phyloP scores from a whole-genome alignment of 2,113 vertebrate species.

The Morone saxatilis region DNA sequence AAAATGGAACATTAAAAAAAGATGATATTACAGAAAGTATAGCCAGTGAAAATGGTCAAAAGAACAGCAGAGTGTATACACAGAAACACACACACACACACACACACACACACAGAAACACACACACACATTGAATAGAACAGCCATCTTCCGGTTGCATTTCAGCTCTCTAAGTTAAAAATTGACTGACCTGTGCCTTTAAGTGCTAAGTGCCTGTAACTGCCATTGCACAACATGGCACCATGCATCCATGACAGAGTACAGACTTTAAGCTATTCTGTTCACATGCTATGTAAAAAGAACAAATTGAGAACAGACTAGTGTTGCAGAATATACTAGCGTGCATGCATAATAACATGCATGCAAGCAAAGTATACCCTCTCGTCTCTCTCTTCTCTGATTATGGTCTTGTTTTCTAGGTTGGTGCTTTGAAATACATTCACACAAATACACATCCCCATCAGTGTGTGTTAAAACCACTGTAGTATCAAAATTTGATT shows the following conservation, averaged over 20 bases:
- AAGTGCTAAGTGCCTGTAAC: background rate
- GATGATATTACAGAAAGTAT: background rate
- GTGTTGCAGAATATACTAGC: background rate
- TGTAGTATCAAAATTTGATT: background rate
- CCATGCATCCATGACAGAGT: background rate
- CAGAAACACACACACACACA: background rate
- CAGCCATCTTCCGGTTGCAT: background rate
- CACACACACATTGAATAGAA: background rate
- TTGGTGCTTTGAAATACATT: too few species aligned
- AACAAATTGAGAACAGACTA: background rate
- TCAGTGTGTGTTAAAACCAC: background rate
- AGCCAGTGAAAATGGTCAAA: background rate
- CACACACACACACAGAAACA: background rate
- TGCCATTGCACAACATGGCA: background rate
- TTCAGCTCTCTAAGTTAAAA: constrained; percentile 29
- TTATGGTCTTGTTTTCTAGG: background rate
- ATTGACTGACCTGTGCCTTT: constrained; percentile 12
- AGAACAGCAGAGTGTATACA: background rate
- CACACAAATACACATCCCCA: background rate
- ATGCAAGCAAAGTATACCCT: background rate
- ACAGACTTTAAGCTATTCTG: background rate
- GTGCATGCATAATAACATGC: background rate
- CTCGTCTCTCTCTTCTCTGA: background rate
- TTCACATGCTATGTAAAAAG: background rate
- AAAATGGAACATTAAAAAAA: background rate